A percentile compares a stretch with the other conserved stretches of the same genome.
phyloP scores from a whole-genome alignment of 2,888 invertebrate genomes.

The Lasioglossum calceatum region DNA sequence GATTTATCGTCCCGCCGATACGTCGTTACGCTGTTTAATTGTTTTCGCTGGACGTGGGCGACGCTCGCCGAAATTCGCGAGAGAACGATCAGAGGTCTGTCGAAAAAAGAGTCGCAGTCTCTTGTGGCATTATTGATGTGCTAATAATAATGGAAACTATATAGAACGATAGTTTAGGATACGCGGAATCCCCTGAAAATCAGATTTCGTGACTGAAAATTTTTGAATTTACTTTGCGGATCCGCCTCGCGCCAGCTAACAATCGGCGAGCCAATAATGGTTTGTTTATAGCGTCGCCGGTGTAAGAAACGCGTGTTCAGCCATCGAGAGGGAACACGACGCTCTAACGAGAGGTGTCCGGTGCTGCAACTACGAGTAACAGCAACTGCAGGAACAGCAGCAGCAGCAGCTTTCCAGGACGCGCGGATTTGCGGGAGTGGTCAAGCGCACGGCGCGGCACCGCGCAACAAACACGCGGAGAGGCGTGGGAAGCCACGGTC shows the following conservation, averaged over 20 bases:
- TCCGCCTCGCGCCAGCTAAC: neutral
- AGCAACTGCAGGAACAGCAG: neutral
- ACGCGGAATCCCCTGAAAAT: neutral
- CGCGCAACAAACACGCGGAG: constrained; percentile 40
- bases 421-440: constrained; percentile 46
- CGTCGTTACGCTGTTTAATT: constrained; percentile 21
- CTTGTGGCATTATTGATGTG: no score
- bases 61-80: neutral
- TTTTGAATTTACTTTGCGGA: neutral
- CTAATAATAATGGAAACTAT: neutral
- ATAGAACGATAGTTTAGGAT: neutral
- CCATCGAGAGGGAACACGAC: neutral
- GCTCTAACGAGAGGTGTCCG: constrained; percentile 5
- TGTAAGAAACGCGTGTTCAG: neutral
- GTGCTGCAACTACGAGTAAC: neutral
- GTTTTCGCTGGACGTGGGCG: neutral
- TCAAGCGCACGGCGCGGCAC: constrained; percentile 39
- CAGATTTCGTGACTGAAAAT: neutral
- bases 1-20: constrained; percentile 52
- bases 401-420: neutral
- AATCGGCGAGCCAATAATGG: neutral
- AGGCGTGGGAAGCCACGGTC: constrained; percentile 78
- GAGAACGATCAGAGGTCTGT: no score
- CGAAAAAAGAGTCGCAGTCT: no score
- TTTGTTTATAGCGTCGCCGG: neutral